A percentile compares a stretch with the other conserved stretches of the same genome.
These are phyloP conservation scores for Sebastes matsubarae DNA, from an alignment of 2,797 vertebrate species.

Conservation along the genomic window DNA sequence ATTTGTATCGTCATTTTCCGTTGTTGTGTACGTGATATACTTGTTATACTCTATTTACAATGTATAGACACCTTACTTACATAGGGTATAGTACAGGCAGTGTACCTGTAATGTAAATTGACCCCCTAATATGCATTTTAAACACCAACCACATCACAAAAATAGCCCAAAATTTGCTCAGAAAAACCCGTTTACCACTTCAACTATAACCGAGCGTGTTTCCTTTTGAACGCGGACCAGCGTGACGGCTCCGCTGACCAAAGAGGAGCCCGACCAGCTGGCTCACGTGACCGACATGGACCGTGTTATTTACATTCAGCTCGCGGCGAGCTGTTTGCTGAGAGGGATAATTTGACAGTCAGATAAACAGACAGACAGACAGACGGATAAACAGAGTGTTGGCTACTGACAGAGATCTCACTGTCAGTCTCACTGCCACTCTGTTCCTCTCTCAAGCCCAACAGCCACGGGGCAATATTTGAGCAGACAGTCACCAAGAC, in stretches of 20 bases:
- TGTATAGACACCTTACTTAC: not conserved
- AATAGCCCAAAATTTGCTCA: conserved; percentile 27
- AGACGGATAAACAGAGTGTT: conserved; percentile 88
- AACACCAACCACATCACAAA: conserved; percentile 24
- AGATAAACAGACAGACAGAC: conserved; percentile 88
- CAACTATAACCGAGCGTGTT: conserved; percentile 28
- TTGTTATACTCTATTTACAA: not conserved
- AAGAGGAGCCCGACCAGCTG: conserved; percentile 43
- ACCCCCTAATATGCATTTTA: conserved; percentile 8
- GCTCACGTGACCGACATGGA: conserved; percentile 70
- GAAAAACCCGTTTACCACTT: conserved; percentile 38
- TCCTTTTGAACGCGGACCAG: conserved; percentile 49
- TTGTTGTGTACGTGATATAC: not conserved
- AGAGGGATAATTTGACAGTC: conserved; percentile 90
- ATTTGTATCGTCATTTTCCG: not conserved
- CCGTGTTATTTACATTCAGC: conserved; percentile 82
- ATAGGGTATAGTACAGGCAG: not conserved
- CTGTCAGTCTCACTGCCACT: conserved; percentile 86
- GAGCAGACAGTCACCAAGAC: conserved; percentile 86
- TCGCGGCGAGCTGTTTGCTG: conserved; percentile 82
- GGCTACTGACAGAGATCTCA: conserved; percentile 85
- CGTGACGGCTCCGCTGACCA: conserved; percentile 58
- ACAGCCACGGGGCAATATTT: conserved; percentile 87
- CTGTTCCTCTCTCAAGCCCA: conserved; percentile 83
- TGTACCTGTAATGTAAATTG: not conserved